These are phyloP conservation scores for Loxodonta africana DNA, from an alignment of 2,113 vertebrate species.

Conservation along the genomic window DNA sequence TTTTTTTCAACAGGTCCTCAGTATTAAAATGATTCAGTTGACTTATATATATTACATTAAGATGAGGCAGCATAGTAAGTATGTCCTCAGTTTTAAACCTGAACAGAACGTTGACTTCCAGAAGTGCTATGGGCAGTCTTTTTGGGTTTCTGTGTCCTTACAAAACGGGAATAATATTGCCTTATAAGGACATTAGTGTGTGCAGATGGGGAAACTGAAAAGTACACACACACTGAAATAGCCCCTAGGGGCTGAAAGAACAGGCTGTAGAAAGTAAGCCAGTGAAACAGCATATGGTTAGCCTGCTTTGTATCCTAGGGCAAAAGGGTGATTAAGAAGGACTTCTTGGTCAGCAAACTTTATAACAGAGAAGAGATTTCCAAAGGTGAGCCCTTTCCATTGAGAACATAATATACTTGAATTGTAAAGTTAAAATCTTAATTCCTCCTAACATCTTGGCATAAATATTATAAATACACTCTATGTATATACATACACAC, in stretches of 20 bases:
- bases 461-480: not conserved
- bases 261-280: not conserved
- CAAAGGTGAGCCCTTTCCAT: not conserved
- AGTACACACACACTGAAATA: not conserved
- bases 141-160: not conserved
- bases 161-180: not conserved
- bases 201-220: not conserved
- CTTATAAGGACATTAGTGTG: not conserved
- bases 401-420: slow-evolving; percentile 1
- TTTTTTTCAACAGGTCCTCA: not conserved
- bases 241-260: not conserved
- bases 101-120: not conserved
- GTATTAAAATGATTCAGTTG: not conserved
- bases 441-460: slow-evolving; percentile 21
- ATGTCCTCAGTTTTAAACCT: slow-evolving; percentile 26
- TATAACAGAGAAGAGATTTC: slow-evolving; percentile 26
- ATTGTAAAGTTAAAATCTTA: slow-evolving; percentile 27
- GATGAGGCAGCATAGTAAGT: not conserved
- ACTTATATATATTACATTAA: not conserved
- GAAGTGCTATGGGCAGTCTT: not conserved
- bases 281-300: not conserved
- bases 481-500: not conserved
- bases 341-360: slow-evolving; percentile 24
- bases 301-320: not conserved
- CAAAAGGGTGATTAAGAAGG: not conserved